Evolutionary conservation across 2,113 vertebrate species (phyloP).

Genomic region (Oncorhynchus nerka): DNA sequence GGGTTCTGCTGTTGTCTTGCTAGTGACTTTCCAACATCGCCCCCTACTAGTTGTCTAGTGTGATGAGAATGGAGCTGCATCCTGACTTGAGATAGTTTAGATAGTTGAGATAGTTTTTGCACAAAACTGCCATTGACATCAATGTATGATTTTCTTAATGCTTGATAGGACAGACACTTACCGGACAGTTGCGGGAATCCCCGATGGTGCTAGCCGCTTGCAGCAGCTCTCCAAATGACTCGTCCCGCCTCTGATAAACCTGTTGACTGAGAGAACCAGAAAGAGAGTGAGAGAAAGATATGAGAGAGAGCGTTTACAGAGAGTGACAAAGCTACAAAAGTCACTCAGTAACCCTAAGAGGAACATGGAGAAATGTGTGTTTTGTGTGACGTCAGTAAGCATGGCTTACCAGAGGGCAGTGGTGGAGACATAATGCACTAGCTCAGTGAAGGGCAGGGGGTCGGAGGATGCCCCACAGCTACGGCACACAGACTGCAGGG

Average conservation of each 20-base stretch:
- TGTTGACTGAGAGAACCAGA: slow-evolving; percentile 79
- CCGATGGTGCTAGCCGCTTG: slow-evolving; percentile 90
- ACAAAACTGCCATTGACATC: too few relatives aligned
- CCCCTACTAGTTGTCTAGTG: too few relatives aligned
- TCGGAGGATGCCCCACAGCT: slow-evolving; percentile 96
- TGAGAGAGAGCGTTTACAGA: too few relatives aligned
- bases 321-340: too few relatives aligned
- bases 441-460: slow-evolving; percentile 93
- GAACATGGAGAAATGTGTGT: too few relatives aligned
- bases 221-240: slow-evolving; percentile 91
- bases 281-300: too few relatives aligned
- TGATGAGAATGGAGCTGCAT: too few relatives aligned
- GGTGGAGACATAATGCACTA: slow-evolving; percentile 96
- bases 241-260: slow-evolving; percentile 82
- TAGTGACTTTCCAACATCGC: not conserved
- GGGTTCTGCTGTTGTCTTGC: too few relatives aligned
- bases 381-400: not conserved
- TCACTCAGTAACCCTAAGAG: too few relatives aligned
- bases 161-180: slow-evolving; percentile 64
- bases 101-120: not conserved
- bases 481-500: slow-evolving; percentile 86
- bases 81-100: too few relatives aligned
- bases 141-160: not conserved
- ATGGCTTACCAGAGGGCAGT: slow-evolving; percentile 91
- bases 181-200: slow-evolving; percentile 93